Evolutionary conservation across 2,113 vertebrate genomes (phyloP).

Genomic region (Myxocyprinus asiaticus): DNA sequence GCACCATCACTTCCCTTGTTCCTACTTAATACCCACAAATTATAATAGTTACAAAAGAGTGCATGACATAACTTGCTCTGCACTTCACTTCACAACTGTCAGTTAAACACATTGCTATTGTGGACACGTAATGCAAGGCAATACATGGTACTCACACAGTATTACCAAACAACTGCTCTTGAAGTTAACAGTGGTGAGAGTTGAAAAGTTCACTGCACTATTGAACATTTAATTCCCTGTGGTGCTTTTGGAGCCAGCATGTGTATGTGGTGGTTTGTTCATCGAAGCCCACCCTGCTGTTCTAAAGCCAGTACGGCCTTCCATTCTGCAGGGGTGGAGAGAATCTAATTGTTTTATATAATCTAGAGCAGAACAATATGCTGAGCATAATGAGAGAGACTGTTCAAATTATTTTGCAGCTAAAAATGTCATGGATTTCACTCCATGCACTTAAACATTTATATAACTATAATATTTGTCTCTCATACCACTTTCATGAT

Average conservation of each 20-base stretch:
- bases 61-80: not conserved
- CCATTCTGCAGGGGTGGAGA: slow-evolving; percentile 56
- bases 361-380: slow-evolving; percentile 40
- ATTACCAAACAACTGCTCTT: slow-evolving; percentile 10
- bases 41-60: no score
- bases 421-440: not conserved
- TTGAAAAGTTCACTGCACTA: slow-evolving; percentile 75
- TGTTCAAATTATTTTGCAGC: not conserved
- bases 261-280: slow-evolving; percentile 28
- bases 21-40: no score
- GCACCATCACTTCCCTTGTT: no score
- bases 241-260: slow-evolving; percentile 58
- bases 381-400: not conserved
- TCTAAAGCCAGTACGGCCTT: slow-evolving; percentile 69
- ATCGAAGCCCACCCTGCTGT: slow-evolving; percentile 61
- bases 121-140: slow-evolving; percentile 8
- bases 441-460: no score
- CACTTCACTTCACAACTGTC: slow-evolving; percentile 8
- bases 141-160: not conserved
- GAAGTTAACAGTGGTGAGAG: slow-evolving; percentile 62
- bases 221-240: slow-evolving; percentile 65
- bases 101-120: not conserved
- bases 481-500: no score
- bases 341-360: slow-evolving; percentile 66
- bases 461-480: no score